Base-by-base conservation (phyloP, 2,888 invertebrate species). In the Eurois occulta region DNA sequence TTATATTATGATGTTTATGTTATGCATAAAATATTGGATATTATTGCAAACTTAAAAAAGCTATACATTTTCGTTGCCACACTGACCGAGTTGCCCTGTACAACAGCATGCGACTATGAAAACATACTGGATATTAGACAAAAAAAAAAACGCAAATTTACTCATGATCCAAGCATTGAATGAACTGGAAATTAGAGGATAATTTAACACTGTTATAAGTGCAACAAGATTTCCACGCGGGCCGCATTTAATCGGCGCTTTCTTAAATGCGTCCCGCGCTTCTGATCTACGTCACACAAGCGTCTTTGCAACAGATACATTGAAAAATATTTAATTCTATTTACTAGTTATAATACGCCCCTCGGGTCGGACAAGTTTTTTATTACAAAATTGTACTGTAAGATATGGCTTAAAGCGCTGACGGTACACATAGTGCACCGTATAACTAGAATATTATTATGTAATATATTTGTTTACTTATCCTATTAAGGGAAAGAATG, bases 381-480 rank as follows among this genome's bases (percentile, higher is more conserved):
- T 16, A 64, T 72, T 64, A 78, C 48, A 72, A 70, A 62, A 78
- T 73, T 85, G 76, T 84, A 83, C 75, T 72, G 60, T 75, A 65
- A 70, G 11, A 67, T 68, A 86, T 72, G 55, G 78, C 70, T 88
- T 76, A 60, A 75, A 80, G 78, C 85, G 65, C 80, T 75, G 77
- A n/a, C 73, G 52, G 66, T 52, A 72, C 80, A 80, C 72, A 83
- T 58, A 41, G 69, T 81, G 82, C 72, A 73, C 64, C 68, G 46
- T 68, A 41, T 78, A 67, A 81, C 65, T 68, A 77, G 86, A 77
- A 72, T 83, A 83, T 73, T 75, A 70, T 46, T 67, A 67, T 66
- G 72, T 78, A 62, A 72, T 58, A 74, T 78, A 78, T 75, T 78
- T 72, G 85, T 75, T 82, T 55, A 75, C 86, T 78, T 86, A 86